phyloP scores from a whole-genome alignment of 35 echinoderm and acorn worm genomes.

The Diadema setosum region DNA sequence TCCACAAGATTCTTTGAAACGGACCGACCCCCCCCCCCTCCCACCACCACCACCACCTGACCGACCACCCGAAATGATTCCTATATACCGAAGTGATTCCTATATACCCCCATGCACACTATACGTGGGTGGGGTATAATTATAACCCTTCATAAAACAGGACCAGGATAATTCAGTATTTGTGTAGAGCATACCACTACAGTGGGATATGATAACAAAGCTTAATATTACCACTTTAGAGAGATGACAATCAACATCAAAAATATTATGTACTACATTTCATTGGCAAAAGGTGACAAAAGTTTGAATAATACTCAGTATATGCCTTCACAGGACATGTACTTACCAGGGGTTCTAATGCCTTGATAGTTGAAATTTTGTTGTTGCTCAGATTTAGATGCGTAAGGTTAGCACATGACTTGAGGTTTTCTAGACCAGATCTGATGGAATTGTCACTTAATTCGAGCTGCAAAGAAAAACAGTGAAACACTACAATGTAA shows the following conservation, averaged over 20 bases:
- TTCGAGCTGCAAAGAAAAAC: not conserved
- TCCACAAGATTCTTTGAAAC: too few species aligned
- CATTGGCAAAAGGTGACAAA: not conserved
- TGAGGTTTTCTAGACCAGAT: not conserved
- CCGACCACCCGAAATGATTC: too few species aligned
- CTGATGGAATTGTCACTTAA: not conserved
- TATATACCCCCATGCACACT: too few species aligned
- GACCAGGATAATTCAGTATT: not conserved
- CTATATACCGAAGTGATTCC: too few species aligned
- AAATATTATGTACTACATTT: not conserved
- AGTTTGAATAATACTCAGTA: not conserved
- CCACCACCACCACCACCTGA: too few species aligned
- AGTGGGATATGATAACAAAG: too few species aligned
- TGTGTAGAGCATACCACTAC: not conserved
- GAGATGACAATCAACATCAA: not conserved
- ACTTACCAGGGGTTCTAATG: slow-evolving; percentile 20
- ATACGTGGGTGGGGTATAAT: too few species aligned
- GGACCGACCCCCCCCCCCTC: too few species aligned
- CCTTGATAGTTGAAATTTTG: slow-evolving; percentile 19
- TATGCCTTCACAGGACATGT: not conserved
- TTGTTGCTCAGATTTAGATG: slow-evolving; percentile 20
- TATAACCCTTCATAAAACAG: too few species aligned
- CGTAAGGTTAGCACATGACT: not conserved
- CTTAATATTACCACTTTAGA: not conserved
- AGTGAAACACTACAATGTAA: not conserved